Conservation (phyloP, 1,140 invertebrate species). For the Drosophila aff. region DNA sequence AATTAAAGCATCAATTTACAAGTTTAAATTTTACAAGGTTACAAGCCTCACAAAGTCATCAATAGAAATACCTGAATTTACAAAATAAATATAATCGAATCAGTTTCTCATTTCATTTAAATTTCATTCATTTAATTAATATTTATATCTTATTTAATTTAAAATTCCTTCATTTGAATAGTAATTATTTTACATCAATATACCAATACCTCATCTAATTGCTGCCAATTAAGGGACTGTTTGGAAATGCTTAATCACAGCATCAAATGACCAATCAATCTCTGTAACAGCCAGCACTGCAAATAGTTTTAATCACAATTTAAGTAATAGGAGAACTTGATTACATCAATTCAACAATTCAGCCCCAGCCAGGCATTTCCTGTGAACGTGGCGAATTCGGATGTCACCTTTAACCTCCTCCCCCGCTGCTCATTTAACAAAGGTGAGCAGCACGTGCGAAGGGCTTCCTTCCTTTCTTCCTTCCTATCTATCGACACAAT, state of each 20-base stretch:
- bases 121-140: background rate
- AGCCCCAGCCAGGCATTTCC: slow-evolving; percentile 20
- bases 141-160: background rate
- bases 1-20: background rate
- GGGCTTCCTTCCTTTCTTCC: slow-evolving; percentile 53
- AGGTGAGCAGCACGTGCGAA: slow-evolving; percentile 50
- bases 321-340: slow-evolving; percentile 39
- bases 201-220: background rate
- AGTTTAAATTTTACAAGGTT: background rate
- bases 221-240: background rate
- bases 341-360: slow-evolving; percentile 32
- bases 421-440: background rate
- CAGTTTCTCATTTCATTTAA: background rate
- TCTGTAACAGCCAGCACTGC: background rate
- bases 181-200: background rate
- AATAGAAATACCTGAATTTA: background rate
- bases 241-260: slow-evolving; percentile 14
- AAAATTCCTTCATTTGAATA: background rate
- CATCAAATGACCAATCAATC: slow-evolving; percentile 31
- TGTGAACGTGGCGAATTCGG: slow-evolving; percentile 22
- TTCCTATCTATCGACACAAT: slow-evolving; percentile 51
- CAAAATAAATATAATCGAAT: too few species aligned
- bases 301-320: slow-evolving; percentile 49
- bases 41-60: background rate
- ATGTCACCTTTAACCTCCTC: slow-evolving; percentile 5